Evolutionary conservation across 2,113 vertebrate genomes (phyloP), one percentile per base, ranked within the genome.

Genomic region (Chiloscyllium plagiosum): DNA sequence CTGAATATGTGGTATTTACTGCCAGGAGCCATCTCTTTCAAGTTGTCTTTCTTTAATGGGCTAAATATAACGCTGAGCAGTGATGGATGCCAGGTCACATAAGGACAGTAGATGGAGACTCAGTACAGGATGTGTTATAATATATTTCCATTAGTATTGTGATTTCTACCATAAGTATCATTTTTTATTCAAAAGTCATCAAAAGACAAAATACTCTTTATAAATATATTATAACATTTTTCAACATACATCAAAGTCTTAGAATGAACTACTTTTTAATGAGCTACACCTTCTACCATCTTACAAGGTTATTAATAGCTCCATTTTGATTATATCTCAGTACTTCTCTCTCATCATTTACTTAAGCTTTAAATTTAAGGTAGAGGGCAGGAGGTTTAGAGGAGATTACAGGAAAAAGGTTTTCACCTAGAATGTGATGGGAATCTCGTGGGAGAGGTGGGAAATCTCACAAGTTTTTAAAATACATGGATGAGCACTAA

Each of bases 101-200:
- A 92, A 92, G 56, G 87, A 65, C 87, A 65, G 87, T 92, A 92
- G 87, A 56, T 92, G 52, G 87, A 92, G 52, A 92, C 80, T 42
- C 20, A 83, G 42, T 83, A 47, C 80, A 83, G 37, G 80, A 83
- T 83, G n/a, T 80, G 15, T 37, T 80, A 19, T 89, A 56, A 89
- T 61, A 12, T 33, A 92, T 65, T 92, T 92, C 87, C 52, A 65
- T 4, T 13, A 17, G 29, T 92, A 33, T 26, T 56, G 13, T 90
- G 17, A 90, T 61, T 90, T 90, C 26, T 90, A 87, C 86, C 85
- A 89, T 61, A 13, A 4, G n/a, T 92, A 92, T 56, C 13, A 90
- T n/a, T 92, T 92, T 92, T n/a, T 4, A 65, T 61, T 92, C 56
- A 92, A 65, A 65, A 92, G 29, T 17, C 12, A 92, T 65, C 52